Conservation (phyloP, 2,888 invertebrate species). For the Trachelus stipa region DNA sequence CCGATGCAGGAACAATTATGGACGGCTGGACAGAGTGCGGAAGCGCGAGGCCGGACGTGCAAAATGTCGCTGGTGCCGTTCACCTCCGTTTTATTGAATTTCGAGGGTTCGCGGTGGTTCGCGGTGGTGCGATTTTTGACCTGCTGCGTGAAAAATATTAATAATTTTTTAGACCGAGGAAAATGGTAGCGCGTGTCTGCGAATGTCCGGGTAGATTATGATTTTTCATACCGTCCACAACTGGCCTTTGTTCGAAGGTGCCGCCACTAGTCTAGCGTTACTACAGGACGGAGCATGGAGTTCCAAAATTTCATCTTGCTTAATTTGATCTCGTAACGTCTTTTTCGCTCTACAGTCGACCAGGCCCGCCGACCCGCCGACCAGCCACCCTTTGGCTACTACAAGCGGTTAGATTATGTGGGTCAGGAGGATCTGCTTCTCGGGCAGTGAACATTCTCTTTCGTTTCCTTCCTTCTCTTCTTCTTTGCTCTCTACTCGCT, state of each 20-base stretch:
- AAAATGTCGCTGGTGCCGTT: background rate
- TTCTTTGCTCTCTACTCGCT: background rate
- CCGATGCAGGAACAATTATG: background rate
- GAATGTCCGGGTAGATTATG: background rate
- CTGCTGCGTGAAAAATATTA: slow-evolving; percentile 13
- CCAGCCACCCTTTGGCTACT: slow-evolving; percentile 14
- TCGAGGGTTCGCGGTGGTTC: background rate
- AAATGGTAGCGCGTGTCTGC: background rate
- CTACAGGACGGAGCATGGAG: slow-evolving; percentile 3
- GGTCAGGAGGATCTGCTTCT: slow-evolving; percentile 29
- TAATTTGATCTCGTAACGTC: slow-evolving; percentile 27
- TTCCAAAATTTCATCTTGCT: slow-evolving; percentile 19
- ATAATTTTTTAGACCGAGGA: slow-evolving; percentile 28
- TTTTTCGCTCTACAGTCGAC: slow-evolving; percentile 16
- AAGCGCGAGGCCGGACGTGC: background rate
- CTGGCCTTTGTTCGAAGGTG: slow-evolving; percentile 27
- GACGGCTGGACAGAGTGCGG: background rate
- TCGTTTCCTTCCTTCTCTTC: background rate
- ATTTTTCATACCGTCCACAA: slow-evolving; percentile 33
- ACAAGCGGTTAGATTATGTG: slow-evolving; percentile 34
- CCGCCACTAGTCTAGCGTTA: slow-evolving; percentile 2
- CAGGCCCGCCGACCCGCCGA: background rate
- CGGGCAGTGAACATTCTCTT: background rate
- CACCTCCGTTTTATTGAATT: background rate
- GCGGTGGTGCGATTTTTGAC: background rate